A percentile compares a stretch with the other conserved stretches of the same genome.
phyloP scores from a whole-genome alignment of 2,797 vertebrate species.

The Falco columbarius region DNA sequence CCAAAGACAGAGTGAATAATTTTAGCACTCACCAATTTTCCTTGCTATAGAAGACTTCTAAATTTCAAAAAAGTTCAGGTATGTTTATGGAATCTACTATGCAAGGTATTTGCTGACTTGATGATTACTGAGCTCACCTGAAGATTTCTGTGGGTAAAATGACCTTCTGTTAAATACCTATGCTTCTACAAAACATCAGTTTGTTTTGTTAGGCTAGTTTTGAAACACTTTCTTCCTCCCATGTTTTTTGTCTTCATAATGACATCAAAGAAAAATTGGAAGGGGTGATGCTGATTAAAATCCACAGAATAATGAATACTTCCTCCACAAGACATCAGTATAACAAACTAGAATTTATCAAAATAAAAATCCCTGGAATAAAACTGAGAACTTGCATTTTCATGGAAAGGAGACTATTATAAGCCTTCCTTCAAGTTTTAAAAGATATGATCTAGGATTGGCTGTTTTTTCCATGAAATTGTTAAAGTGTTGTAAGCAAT shows the following conservation, averaged over 20 bases:
- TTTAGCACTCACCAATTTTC: conserved; percentile 21
- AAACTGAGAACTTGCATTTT: conserved; percentile 53
- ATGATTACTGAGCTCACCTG: conserved; percentile 55
- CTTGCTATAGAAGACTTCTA: conserved; percentile 5
- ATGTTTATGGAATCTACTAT: conserved; percentile 36
- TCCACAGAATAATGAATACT: conserved; percentile 26
- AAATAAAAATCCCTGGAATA: conserved; percentile 5
- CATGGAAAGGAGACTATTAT: conserved; percentile 40
- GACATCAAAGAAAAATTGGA: conserved; percentile 2
- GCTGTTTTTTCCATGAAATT: conserved; percentile 33
- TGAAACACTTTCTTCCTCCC: not conserved
- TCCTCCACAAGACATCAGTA: conserved; percentile 20
- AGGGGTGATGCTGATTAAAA: conserved; percentile 27
- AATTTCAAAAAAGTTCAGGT: conserved; percentile 64
- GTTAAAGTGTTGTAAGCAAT: conserved; percentile 53
- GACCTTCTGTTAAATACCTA: conserved; percentile 16
- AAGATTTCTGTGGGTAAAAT: conserved; percentile 49
- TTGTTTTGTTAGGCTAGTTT: conserved; percentile 7
- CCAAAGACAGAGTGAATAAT: conserved; percentile 26
- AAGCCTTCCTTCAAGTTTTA: conserved; percentile 58
- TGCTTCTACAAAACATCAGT: not conserved
- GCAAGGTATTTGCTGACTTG: conserved; percentile 47
- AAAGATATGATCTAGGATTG: conserved; percentile 50
- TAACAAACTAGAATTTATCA: conserved; percentile 60
- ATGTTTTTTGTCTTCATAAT: conserved; percentile 26